Base-by-base conservation (phyloP, 2,113 vertebrate genomes). In the Procavia capensis region DNA sequence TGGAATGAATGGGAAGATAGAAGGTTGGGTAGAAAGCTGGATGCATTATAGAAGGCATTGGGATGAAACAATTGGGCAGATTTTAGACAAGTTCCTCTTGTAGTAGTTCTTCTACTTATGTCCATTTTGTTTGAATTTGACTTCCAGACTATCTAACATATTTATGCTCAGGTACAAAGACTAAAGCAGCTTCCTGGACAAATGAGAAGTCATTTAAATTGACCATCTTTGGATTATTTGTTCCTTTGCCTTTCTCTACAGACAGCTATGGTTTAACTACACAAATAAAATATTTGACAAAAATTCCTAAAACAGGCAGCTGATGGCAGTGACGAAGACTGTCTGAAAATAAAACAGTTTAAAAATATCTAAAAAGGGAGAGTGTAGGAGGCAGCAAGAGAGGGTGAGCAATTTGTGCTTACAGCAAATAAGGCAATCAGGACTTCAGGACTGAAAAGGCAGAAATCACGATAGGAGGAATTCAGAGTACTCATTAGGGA, bases 321-420 rank as follows among this genome's bases (percentile, higher is more conserved):
- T 94, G 90, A 96, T 94, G 92, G 91, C 89, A 78, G 83, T 97
- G 95, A 97, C 31, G 57, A 91, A 86, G 83, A 63, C 63, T 34
- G 41, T 79, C 95, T 96, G 88, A 95, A 96, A 96, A 93, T 91
- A 96, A 96, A 96, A 68, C 94, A 68, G 90, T 90, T 88, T 97
- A 94, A 96, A 97, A 96, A 96, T 95, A 94, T 50, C 95, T 88
- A 92, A 50, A 43, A 80, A 83, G 85, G 64, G 83, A 96, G 93
- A 19, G 63, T 83, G 96, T 95, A 92, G 96, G 96, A 91, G 87
- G 93, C 85, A 54, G 39, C 50, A 76, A 92, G 75, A 41, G 93
- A 95, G 91, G 4, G 76, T 19, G 80, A 96, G 83, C 41, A 27
- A 34, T 39, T 74, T 57, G 81, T 45, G 82, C 78, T 59, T 54